A percentile compares a stretch with the other conserved stretches of the same genome.
Conservation (phyloP, 2,888 invertebrate species). For the Chymomyza amoena region DNA sequence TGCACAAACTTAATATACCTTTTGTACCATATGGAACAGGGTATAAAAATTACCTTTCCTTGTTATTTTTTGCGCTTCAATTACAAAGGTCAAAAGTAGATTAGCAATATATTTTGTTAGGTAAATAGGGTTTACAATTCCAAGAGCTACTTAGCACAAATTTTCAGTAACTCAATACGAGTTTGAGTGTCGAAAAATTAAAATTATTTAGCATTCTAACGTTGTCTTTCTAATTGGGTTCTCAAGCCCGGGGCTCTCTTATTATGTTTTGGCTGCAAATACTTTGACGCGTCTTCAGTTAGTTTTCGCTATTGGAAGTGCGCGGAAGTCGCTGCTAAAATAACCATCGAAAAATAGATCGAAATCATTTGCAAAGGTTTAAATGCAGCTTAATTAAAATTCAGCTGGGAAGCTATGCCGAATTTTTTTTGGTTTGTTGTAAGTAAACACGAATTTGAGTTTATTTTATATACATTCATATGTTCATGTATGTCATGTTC, state of each 20-base stretch:
- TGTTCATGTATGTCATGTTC: neutral
- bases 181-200: conserved; percentile 16
- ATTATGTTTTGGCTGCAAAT: conserved; percentile 22
- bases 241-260: conserved; percentile 2
- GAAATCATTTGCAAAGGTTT: neutral
- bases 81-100: neutral
- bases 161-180: conserved; percentile 24
- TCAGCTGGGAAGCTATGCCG: conserved; percentile 44
- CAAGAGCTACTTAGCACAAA: neutral
- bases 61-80: no score
- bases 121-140: neutral
- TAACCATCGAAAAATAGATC: neutral
- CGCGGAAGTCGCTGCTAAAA: conserved; percentile 33
- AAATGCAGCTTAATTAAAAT: conserved; percentile 36
- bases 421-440: conserved; percentile 41
- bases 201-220: conserved; percentile 43
- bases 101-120: no score
- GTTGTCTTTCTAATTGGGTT: conserved; percentile 45
- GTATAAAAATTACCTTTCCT: no score
- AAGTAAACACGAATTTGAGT: conserved; percentile 32
- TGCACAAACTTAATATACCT: no score
- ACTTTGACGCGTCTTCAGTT: conserved; percentile 43
- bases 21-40: no score
- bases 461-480: neutral
- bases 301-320: conserved; percentile 44